These are phyloP conservation scores for Ceratotherium simum DNA, from an alignment of 2,113 vertebrate genomes.

Conservation along the genomic window DNA sequence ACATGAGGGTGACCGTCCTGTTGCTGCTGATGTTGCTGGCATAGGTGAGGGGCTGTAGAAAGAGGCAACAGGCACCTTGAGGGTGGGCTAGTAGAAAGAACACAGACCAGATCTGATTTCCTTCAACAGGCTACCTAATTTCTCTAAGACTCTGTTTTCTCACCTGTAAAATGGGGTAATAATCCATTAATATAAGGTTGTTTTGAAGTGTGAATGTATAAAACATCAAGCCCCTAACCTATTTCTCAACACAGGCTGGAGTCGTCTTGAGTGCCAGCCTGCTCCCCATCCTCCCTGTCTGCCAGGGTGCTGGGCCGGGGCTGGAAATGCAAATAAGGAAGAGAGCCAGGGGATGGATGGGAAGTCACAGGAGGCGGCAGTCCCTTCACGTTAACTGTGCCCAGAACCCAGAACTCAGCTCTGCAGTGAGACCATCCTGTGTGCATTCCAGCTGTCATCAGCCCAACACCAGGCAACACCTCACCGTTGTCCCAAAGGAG, in stretches of 20 bases:
- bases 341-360: background rate
- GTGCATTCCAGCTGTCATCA: background rate
- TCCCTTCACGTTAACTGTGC: background rate
- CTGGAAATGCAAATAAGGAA: background rate
- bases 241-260: background rate
- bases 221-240: background rate
- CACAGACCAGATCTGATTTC: background rate
- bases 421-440: background rate
- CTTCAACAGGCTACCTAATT: background rate
- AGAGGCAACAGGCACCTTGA: background rate
- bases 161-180: background rate
- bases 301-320: background rate
- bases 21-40: background rate
- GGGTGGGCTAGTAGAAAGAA: background rate
- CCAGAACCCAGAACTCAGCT: background rate
- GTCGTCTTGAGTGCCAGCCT: background rate
- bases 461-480: background rate
- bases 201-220: background rate
- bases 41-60: fast-evolving
- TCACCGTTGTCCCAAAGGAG: background rate
- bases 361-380: background rate
- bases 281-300: background rate
- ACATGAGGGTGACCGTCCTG: fast-evolving
- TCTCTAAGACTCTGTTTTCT: background rate
- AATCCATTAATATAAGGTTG: background rate